A percentile compares a stretch with the other conserved stretches of the same genome.
phyloP scores from a whole-genome alignment of 2,888 invertebrate genomes.

The Cerastis leucographa region DNA sequence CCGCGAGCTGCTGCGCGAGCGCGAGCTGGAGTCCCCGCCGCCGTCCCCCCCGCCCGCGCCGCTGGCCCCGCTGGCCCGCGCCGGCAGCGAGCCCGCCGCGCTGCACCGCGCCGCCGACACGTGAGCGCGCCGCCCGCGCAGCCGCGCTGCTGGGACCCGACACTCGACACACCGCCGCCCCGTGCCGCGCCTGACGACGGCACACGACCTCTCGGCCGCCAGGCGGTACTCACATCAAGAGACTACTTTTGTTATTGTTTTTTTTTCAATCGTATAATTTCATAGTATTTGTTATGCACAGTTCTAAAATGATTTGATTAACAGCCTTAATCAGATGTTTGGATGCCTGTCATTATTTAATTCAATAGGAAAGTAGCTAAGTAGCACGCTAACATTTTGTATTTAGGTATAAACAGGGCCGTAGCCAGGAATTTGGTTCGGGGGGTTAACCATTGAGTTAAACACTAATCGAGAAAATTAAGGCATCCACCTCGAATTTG shows the following conservation, averaged over 20 bases:
- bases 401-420: not conserved
- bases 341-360: not conserved
- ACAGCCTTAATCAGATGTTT: constrained; percentile 1
- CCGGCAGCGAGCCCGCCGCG: constrained; percentile 70
- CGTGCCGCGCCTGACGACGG: not conserved
- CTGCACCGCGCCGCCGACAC: constrained; percentile 52
- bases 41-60: constrained; percentile 13
- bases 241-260: not conserved
- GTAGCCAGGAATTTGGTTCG: not conserved
- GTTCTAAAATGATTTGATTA: constrained; percentile 1
- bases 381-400: constrained; percentile 16
- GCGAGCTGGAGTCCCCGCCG: constrained; percentile 61
- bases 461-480: no score
- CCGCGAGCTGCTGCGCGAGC: constrained; percentile 70
- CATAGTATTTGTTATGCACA: not conserved
- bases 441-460: no score
- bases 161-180: not conserved
- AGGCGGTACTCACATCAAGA: not conserved
- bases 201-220: not conserved
- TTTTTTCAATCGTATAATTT: not conserved
- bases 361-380: not conserved
- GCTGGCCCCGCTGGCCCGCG: constrained; percentile 58
- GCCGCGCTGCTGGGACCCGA: not conserved
- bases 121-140: constrained; percentile 36
- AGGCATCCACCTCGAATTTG: no score